phyloP scores from a whole-genome alignment of 2,797 vertebrate genomes.

The Gallirallus australis region DNA sequence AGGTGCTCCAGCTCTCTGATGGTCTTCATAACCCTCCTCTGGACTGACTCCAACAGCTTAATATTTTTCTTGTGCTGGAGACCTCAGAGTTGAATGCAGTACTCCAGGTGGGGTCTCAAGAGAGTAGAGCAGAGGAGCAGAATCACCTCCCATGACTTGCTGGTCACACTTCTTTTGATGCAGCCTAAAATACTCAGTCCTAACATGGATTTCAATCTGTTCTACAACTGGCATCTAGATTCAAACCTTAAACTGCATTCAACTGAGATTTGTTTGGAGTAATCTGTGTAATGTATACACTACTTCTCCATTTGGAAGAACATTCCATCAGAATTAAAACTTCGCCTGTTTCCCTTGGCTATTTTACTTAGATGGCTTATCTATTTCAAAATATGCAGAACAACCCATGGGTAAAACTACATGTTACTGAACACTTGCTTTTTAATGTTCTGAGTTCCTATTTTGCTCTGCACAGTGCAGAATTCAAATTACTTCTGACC shows the following conservation, averaged over 20 bases:
- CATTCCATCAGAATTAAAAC: background rate
- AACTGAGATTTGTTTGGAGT: background rate
- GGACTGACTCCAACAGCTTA: no score
- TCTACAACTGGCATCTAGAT: background rate
- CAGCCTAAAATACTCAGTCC: background rate
- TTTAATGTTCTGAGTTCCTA: background rate
- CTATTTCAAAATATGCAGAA: slow-evolving; percentile 2
- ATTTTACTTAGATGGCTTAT: background rate
- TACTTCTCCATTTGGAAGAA: background rate
- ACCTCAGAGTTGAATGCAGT: no score
- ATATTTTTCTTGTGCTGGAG: no score
- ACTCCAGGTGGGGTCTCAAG: no score
- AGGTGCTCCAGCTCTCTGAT: no score
- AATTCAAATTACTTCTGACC: background rate
- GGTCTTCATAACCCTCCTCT: no score
- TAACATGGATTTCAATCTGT: background rate
- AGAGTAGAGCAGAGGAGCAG: no score
- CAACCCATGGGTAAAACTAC: background rate
- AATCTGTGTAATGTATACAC: fast-evolving
- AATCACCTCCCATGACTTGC: no score
- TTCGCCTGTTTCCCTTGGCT: background rate
- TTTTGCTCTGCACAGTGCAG: background rate
- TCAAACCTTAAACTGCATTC: background rate
- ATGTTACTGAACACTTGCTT: background rate
- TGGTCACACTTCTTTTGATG: no score